phyloP scores from a whole-genome alignment of 2,888 invertebrate genomes.

The Troides oblongomaculatus region DNA sequence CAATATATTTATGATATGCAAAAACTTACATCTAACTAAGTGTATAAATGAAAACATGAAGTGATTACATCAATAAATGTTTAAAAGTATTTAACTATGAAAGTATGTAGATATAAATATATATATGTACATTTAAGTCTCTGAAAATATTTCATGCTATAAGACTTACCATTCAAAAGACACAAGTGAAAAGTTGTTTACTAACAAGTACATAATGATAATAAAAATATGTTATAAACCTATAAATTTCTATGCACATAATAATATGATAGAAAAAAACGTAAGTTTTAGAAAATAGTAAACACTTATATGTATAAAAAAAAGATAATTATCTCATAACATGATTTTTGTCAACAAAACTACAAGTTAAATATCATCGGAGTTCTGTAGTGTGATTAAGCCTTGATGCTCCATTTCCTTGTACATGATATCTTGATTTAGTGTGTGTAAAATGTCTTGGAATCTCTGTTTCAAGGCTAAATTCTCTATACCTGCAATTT shows the following conservation, averaged over 20 bases:
- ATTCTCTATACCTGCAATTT: slow-evolving; percentile 92
- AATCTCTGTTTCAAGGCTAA: slow-evolving; percentile 89
- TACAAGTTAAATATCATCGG: slow-evolving; percentile 60
- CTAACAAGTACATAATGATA: neutral
- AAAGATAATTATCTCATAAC: neutral
- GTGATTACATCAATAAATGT: neutral
- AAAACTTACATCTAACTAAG: neutral
- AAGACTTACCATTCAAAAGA: neutral
- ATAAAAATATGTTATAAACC: neutral
- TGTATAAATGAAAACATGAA: neutral
- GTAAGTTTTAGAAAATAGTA: neutral
- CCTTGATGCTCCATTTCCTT: slow-evolving; percentile 85
- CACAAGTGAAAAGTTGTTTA: neutral
- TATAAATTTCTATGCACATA: neutral
- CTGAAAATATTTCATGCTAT: neutral
- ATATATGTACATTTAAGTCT: no score
- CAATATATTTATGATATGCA: no score
- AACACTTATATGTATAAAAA: neutral
- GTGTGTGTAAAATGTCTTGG: slow-evolving; percentile 88
- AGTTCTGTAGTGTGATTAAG: slow-evolving; percentile 62
- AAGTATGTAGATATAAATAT: no score
- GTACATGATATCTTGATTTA: slow-evolving; percentile 89
- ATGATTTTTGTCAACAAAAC: slow-evolving; percentile 12
- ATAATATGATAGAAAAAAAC: neutral
- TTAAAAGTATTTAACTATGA: no score